Percentiles rank a stretch among this genome's conserved stretches.
phyloP scores from a whole-genome alignment of 1,140 invertebrate genomes.

The Drosophila micromelanica region DNA sequence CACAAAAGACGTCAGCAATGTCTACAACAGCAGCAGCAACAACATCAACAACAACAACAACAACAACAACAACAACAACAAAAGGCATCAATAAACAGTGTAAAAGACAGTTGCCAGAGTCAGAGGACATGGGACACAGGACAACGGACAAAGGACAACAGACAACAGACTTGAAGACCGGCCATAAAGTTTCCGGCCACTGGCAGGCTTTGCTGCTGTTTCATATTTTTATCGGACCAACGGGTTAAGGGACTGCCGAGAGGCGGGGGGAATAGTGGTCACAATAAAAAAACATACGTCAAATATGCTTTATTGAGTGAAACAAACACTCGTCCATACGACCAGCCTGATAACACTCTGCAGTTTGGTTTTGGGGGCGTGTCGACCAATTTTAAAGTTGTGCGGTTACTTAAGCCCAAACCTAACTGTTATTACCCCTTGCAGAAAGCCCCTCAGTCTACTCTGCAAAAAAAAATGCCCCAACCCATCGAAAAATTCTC shows the following conservation, averaged over 20 bases:
- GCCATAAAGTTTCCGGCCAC: constrained; percentile 39
- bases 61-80: constrained; percentile 40
- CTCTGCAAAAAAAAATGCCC: not conserved
- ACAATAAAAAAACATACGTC: constrained; percentile 57
- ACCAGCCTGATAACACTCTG: not conserved
- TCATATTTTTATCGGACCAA: constrained; percentile 66
- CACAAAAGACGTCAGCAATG: constrained; percentile 79
- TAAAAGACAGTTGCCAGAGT: constrained; percentile 66
- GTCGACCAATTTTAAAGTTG: constrained; percentile 77
- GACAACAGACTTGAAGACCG: constrained; percentile 18
- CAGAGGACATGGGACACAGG: constrained; percentile 25
- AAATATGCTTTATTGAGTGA: constrained; percentile 77
- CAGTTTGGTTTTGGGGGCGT: no score
- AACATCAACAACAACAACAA: constrained; percentile 60
- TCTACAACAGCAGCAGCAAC: constrained; percentile 56
- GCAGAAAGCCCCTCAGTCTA: constrained; percentile 1
- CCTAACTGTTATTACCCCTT: constrained; percentile 37
- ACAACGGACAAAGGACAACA: constrained; percentile 14
- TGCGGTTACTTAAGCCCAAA: constrained; percentile 66
- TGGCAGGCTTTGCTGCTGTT: constrained; percentile 38
- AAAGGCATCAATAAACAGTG: constrained; percentile 78
- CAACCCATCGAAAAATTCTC: not conserved
- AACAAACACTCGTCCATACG: constrained; percentile 62
- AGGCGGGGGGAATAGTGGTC: not conserved
- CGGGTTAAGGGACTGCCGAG: constrained; percentile 7